Base-by-base conservation (phyloP, 2,113 vertebrate species). In the Elachura formosa region DNA sequence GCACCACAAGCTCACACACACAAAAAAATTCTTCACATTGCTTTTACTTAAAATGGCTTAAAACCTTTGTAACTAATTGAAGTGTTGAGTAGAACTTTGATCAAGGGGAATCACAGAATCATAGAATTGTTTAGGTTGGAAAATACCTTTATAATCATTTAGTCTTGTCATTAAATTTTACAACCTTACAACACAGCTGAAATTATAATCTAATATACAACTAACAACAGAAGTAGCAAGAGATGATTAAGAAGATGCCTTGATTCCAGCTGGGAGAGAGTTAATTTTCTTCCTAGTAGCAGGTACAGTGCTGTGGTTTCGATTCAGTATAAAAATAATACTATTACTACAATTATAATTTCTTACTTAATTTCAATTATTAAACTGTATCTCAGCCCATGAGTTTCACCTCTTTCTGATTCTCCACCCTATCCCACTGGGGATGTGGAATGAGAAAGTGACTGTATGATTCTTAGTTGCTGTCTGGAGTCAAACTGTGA, bases 331-430 rank as follows among this genome's bases (percentile, higher is more conserved):
- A 29, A 82, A 73, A 67, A 34, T 10, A 63, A 41, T 49, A 33
- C 12, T 26, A 23, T 34, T 26, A 34, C 7, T 40, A n/a, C 17
- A 0, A n/a, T n/a, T 26, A 31, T n/a, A 0, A 4, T 20, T 55
- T 77, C 49, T 41, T 5, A 59, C 9, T n/a, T 46, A 13, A n/a
- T 52, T 40, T 67, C 17, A 67, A 18, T 26, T 31, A 19, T 54
- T 54, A 68, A 54, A 18, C 4, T 46, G 17, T 34, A 68, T 64
- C 25, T 75, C n/a, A 54, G 19, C 29, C 25, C 46, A 40, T 0
- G 0, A 61, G 20, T 61, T 75, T 68, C 38, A 31, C 14, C 17
- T 48, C 68, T 40, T 61, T 41, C 54, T 61, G 34, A 34, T 31
- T 68, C 46, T 54, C 14, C 62, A 61, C 17, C 21, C 25, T 21